Evolutionary conservation across 2,113 vertebrate species (phyloP).

Genomic region (Hypocryptadius cinnamomeus): DNA sequence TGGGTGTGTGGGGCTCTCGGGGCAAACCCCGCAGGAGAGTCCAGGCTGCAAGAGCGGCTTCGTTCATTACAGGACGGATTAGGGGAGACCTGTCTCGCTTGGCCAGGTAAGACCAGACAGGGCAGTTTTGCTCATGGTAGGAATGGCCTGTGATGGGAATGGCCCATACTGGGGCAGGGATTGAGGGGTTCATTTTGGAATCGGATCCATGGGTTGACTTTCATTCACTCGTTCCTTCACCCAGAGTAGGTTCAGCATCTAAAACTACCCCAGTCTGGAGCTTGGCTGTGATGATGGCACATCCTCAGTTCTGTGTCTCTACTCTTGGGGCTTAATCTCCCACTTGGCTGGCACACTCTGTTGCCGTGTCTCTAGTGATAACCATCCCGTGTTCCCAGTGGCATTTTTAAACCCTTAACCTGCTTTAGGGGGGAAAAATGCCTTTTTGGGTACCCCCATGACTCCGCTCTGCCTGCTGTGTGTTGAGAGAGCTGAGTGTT

Average conservation of each 20-base stretch:
- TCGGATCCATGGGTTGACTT: not conserved
- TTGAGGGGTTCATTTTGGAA: not conserved
- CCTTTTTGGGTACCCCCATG: not conserved
- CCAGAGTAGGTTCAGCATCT: not conserved
- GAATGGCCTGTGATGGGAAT: not conserved
- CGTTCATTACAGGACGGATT: not conserved
- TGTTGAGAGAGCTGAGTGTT: not conserved
- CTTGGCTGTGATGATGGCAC: not conserved
- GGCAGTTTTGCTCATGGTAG: not conserved
- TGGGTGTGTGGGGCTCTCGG: not conserved
- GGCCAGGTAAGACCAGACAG: not conserved
- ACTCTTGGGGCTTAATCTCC: not conserved
- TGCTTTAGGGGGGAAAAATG: rapidly evolving
- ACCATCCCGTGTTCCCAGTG: not conserved
- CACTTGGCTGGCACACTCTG: not conserved
- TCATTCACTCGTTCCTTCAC: rapidly evolving
- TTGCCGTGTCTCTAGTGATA: not conserved
- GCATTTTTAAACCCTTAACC: not conserved
- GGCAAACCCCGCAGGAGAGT: not conserved
- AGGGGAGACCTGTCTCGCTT: not conserved
- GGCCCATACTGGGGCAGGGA: rapidly evolving
- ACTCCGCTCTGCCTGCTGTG: rapidly evolving
- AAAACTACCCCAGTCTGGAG: not conserved
- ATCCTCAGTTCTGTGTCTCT: not conserved
- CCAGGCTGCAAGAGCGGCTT: not conserved